These are phyloP conservation scores for Cylindroiulus punctatus DNA, from an alignment of 2,888 invertebrate genomes.

Conservation along the genomic window DNA sequence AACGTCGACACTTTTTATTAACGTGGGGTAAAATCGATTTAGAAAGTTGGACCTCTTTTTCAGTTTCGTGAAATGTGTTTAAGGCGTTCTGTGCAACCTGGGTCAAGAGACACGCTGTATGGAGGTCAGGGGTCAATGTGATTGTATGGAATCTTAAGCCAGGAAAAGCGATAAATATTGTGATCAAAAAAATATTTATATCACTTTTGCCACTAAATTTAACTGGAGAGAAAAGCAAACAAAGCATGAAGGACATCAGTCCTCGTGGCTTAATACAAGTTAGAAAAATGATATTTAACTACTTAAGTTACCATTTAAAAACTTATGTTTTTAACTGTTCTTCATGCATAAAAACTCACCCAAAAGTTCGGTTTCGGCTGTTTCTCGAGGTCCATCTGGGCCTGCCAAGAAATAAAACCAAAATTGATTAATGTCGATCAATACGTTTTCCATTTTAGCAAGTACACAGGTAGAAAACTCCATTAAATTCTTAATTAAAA, in stretches of 20 bases:
- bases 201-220: no score
- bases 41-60: neutral
- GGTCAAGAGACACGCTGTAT: neutral
- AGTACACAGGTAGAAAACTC: neutral
- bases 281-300: no score
- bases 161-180: neutral
- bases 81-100: neutral
- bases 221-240: no score
- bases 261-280: neutral
- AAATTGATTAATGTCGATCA: neutral
- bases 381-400: neutral
- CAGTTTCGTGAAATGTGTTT: neutral
- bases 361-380: neutral
- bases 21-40: neutral
- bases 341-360: neutral
- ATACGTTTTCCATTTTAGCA: no score
- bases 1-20: slow-evolving; percentile 23
- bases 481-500: no score
- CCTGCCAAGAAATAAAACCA: neutral
- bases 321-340: no score
- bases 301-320: no score
- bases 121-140: neutral
- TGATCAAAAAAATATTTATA: neutral
- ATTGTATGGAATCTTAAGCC: neutral
- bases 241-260: neutral